Conservation (phyloP, 1,140 invertebrate species). For the Wiebesia pumilae region DNA sequence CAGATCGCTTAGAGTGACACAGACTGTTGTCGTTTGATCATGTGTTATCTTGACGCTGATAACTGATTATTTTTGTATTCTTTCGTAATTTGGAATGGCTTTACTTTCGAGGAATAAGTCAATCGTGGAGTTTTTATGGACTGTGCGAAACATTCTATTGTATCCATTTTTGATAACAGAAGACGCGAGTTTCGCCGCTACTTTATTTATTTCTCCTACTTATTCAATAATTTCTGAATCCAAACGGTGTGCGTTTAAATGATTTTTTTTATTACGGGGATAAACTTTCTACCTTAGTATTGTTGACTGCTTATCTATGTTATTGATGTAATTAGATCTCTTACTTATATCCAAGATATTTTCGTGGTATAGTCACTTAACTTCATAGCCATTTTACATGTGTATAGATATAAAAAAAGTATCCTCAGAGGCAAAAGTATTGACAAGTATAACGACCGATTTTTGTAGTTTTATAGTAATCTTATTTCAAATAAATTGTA, state of each 20-base stretch:
- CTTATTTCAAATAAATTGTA: background rate
- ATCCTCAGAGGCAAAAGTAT: background rate
- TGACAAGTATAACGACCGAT: background rate
- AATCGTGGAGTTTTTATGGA: background rate
- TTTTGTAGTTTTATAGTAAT: background rate
- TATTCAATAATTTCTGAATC: background rate
- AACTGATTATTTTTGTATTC: background rate
- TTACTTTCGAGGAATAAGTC: background rate
- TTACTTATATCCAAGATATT: background rate
- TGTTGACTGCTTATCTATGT: background rate
- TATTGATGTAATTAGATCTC: background rate
- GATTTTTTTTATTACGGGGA: background rate
- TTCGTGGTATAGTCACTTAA: background rate
- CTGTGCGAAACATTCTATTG: background rate
- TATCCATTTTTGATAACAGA: conserved; percentile 13
- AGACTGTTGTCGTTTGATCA: background rate
- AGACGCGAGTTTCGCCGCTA: background rate
- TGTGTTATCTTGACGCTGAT: background rate
- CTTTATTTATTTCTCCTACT: background rate
- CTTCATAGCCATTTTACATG: background rate
- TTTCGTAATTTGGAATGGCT: background rate
- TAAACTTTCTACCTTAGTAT: background rate
- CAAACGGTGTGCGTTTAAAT: background rate
- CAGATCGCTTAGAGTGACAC: background rate
- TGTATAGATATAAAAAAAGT: conserved; percentile 12